Percentiles rank a stretch among this genome's conserved stretches.
Evolutionary conservation across 37 sponge, comb jelly and placozoan species (phyloP).

Genomic region (Beroe forskalii): DNA sequence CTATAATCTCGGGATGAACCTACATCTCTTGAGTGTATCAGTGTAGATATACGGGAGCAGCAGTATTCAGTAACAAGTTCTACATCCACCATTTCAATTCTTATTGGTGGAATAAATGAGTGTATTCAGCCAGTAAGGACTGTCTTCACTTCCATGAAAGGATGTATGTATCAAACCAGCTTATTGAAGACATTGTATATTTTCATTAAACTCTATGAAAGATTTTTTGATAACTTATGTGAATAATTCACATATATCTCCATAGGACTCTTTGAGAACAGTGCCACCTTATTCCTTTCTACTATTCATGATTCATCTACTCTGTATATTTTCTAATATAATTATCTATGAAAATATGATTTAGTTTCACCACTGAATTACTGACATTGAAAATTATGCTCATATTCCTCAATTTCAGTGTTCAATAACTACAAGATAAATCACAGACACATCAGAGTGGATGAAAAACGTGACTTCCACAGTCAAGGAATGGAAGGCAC

Average conservation of each 20-base stretch:
- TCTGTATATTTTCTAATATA: too few species aligned
- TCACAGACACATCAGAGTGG: neutral
- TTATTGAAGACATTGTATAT: too few species aligned
- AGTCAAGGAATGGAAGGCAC: constrained; percentile 39
- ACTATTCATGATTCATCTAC: too few species aligned
- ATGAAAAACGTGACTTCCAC: neutral
- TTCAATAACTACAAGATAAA: constrained; percentile 19
- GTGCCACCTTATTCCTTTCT: too few species aligned
- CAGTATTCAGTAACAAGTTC: constrained; percentile 27
- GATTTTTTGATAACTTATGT: too few species aligned
- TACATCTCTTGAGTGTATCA: constrained; percentile 25
- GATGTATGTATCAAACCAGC: too few species aligned
- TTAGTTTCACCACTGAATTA: too few species aligned
- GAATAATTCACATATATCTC: neutral
- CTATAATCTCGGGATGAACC: constrained; percentile 17
- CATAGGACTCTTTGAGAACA: neutral
- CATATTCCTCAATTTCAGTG: constrained; percentile 35
- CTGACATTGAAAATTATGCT: too few species aligned
- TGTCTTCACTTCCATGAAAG: constrained; percentile 19
- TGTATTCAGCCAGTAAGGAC: constrained; percentile 18
- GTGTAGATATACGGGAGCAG: constrained; percentile 2
- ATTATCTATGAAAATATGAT: too few species aligned
- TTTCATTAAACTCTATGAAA: too few species aligned
- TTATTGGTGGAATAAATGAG: constrained; percentile 8
- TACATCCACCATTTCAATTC: neutral